A percentile compares a stretch with the other conserved stretches of the same genome.
Evolutionary conservation across 2,797 vertebrate species (phyloP).

Genomic region (Siniperca obscura): DNA sequence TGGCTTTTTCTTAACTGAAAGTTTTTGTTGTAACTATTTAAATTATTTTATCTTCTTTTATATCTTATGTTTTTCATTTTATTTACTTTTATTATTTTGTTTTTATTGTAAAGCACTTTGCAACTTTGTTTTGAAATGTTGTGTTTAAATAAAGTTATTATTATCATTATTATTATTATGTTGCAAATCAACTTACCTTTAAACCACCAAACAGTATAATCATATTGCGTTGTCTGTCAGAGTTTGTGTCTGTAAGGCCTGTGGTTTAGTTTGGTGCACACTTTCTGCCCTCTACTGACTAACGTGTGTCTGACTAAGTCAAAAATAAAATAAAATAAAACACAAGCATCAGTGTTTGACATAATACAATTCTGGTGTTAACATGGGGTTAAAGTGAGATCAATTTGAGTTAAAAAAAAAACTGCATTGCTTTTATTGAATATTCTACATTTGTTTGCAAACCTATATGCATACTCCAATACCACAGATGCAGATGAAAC

Average conservation of each 20-base stretch:
- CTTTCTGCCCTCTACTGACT: slow-evolving; percentile 2
- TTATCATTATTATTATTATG: too few relatives aligned
- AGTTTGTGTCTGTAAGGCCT: not conserved
- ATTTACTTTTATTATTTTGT: too few relatives aligned
- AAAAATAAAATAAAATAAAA: not conserved
- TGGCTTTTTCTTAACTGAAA: too few relatives aligned
- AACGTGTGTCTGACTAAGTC: not conserved
- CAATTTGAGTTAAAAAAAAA: not conserved
- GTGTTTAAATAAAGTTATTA: too few relatives aligned
- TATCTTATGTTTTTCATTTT: too few relatives aligned
- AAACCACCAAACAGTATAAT: not conserved
- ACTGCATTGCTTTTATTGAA: not conserved
- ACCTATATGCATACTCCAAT: not conserved
- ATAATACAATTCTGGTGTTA: not conserved
- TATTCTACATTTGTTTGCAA: not conserved
- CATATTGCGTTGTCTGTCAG: too few relatives aligned
- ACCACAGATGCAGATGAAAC: not conserved
- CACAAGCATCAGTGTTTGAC: not conserved
- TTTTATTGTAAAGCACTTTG: too few relatives aligned
- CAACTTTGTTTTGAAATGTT: too few relatives aligned
- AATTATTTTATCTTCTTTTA: too few relatives aligned
- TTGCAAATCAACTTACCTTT: too few relatives aligned
- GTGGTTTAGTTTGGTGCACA: not conserved
- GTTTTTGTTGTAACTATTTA: too few relatives aligned
- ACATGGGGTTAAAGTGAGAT: not conserved